Evolutionary conservation across 2,888 invertebrate genomes (phyloP).

Genomic region (Creontiades dilutus): DNA sequence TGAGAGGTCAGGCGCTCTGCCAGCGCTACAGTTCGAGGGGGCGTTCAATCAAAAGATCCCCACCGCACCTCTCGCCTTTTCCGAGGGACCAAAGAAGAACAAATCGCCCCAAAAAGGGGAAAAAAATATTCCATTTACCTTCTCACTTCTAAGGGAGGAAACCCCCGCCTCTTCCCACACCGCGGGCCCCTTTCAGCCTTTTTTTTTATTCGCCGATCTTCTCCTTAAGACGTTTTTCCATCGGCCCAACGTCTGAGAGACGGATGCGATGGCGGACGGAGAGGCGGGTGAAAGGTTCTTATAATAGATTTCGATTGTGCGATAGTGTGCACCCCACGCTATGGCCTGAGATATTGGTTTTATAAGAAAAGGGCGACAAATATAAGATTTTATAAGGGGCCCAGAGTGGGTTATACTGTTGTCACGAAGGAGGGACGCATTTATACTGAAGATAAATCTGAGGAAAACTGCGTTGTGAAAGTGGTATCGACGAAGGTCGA

Average conservation of each 20-base stretch:
- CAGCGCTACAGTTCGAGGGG: background rate
- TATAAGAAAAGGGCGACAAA: slow-evolving; percentile 20
- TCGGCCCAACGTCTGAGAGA: background rate
- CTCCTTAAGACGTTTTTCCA: background rate
- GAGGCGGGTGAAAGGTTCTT: background rate
- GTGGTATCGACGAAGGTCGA: too few species aligned
- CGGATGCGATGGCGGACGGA: background rate
- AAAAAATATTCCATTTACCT: slow-evolving; percentile 51
- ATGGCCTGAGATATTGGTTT: slow-evolving; percentile 5
- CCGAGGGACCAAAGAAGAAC: slow-evolving; percentile 5
- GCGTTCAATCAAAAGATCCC: background rate
- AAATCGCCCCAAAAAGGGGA: slow-evolving; percentile 10
- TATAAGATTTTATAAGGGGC: slow-evolving; percentile 9
- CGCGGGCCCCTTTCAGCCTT: background rate
- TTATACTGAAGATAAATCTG: too few species aligned
- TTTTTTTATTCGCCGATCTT: slow-evolving; percentile 7
- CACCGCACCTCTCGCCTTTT: background rate
- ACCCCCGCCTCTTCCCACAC: background rate
- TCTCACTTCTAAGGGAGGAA: background rate
- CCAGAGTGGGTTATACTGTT: background rate
- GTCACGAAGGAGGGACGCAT: background rate
- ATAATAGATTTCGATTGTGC: background rate
- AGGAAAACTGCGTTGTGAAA: too few species aligned
- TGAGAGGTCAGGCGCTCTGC: background rate
- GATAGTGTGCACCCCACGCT: background rate